Evolutionary conservation across 2,113 vertebrate genomes (phyloP), one percentile per base, ranked within the genome.

Genomic region (Bambusicola thoracicus): DNA sequence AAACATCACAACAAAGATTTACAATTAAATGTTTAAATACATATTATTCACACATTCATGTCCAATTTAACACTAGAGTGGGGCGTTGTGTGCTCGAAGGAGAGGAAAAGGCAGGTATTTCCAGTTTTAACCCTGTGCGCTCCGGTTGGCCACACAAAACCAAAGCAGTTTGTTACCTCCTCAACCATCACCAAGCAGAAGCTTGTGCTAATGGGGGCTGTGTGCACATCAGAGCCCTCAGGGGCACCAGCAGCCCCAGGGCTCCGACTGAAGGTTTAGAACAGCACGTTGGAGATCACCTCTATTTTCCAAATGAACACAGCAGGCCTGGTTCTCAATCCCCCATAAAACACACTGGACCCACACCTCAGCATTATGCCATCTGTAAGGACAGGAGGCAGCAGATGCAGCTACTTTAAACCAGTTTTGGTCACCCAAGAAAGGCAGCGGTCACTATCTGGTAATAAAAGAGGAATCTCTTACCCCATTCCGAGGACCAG

Each of bases 11-110:
- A 97, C 85, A 55, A 94, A 94, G 85, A 97, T 96, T 94, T 97
- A 97, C 95, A 97, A 95, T 88, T 97, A 95, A 96, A 97, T 95
- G 96, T 89, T 92, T 96, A 97, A 97, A 96, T 95, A 97, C 91
- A 94, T 95, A 96, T 96, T 95, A 96, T 96, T 95, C 95, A 96
- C 94, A 97, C 85, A 93, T 95, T 95, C 95, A 89, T 68, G 70
- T 78, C 81, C 58, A 79, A 87, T 62, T 94, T 86, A 90, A 88
- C 89, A 75, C 91, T 70, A 81, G 92, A 76, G 46, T 40, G 77
- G 81, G 46, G 90, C 74, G 74, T 79, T 51, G 13, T 87, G 95
- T 89, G 65, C 66, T 48, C 65, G 56, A 89, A 65, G 81, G 30
- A 32, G 48, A 74, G 56, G 85, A 58, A 67, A 56, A 81, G 34